Conservation (phyloP, 2,113 vertebrate species). For the Ranitomeya variabilis region DNA sequence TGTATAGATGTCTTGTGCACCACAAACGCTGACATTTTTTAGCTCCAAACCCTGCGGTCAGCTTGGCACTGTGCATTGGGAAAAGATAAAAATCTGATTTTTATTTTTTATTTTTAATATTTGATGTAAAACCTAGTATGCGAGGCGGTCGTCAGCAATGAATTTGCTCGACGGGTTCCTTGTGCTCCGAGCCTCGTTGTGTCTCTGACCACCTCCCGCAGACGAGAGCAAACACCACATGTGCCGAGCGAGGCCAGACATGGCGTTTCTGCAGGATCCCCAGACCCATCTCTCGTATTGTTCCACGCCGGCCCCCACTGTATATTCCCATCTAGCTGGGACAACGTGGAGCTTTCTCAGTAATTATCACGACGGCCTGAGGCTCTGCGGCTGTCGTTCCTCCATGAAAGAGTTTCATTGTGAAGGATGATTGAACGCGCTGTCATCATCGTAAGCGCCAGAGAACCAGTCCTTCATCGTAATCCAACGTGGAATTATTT, state of each 20-base stretch:
- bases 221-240: background rate
- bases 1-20: too few species aligned
- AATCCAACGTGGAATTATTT: conserved; percentile 10
- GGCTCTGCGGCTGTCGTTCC: background rate
- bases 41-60: too few species aligned
- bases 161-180: conserved; percentile 26
- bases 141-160: background rate
- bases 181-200: background rate
- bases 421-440: conserved; percentile 9
- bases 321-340: background rate
- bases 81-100: too few species aligned
- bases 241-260: background rate
- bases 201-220: background rate
- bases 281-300: background rate
- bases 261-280: background rate
- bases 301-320: background rate
- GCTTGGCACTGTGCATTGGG: too few species aligned
- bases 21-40: too few species aligned
- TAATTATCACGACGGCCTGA: background rate
- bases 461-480: background rate
- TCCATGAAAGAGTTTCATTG: conserved; percentile 16
- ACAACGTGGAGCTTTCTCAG: background rate
- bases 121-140: background rate
- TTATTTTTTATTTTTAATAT: too few species aligned
- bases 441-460: conserved; percentile 8